These are phyloP conservation scores for Conops quadrifasciatus DNA, from an alignment of 2,888 invertebrate species.

Conservation along the genomic window DNA sequence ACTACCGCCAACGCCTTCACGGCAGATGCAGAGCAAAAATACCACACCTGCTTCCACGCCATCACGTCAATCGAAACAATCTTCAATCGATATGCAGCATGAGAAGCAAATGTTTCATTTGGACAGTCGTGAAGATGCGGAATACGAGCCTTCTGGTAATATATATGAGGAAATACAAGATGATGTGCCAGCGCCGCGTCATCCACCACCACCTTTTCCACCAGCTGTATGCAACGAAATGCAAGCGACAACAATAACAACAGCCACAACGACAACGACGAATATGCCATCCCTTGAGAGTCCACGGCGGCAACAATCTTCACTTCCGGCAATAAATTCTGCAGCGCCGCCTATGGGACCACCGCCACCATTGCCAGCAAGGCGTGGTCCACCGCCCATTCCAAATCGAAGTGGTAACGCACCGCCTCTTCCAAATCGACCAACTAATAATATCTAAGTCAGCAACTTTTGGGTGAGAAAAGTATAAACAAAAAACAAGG, in stretches of 20 bases:
- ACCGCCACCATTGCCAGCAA: conserved; percentile 70
- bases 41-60: conserved; percentile 57
- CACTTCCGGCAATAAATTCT: conserved; percentile 50
- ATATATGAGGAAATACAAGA: conserved; percentile 71
- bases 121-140: conserved; percentile 39
- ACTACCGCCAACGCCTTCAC: conserved; percentile 55
- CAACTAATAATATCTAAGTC: conserved; percentile 57
- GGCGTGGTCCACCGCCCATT: conserved; percentile 65
- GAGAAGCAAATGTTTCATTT: conserved; percentile 32
- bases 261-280: conserved; percentile 40
- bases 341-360: conserved; percentile 66
- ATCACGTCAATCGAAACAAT: conserved; percentile 52
- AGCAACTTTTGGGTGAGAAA: conserved; percentile 28
- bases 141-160: conserved; percentile 48
- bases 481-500: not conserved
- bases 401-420: conserved; percentile 63
- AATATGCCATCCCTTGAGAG: conserved; percentile 39
- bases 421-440: conserved; percentile 62
- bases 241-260: conserved; percentile 52
- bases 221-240: conserved; percentile 62
- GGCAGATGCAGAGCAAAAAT: conserved; percentile 56
- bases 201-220: conserved; percentile 72
- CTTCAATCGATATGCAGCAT: conserved; percentile 50
- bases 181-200: conserved; percentile 67
- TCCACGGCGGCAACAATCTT: conserved; percentile 39